Base-by-base conservation (phyloP, 2,888 invertebrate species). In the Limnephilus rhombicus region DNA sequence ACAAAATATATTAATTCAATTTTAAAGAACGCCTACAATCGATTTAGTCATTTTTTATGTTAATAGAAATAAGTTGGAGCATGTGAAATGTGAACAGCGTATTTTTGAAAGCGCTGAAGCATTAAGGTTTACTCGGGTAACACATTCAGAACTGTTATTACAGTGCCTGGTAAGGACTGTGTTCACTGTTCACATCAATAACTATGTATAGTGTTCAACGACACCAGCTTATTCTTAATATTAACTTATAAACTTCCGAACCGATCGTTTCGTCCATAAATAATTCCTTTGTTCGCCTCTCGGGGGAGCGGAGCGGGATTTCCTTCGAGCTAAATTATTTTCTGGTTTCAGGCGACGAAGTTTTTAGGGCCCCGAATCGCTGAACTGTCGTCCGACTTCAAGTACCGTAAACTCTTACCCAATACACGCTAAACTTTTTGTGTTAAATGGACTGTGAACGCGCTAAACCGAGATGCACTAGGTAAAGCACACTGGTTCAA, bases 381-480 rank as follows among this genome's bases (percentile, higher is more conserved):
- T 31, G 82, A 91, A 82, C 91, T 88, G 80, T 92, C 92, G 92
- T 92, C 90, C 83, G 91, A 92, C 53, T 91, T 88, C 53, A 82
- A 80, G 49, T 24, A 37, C 91, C 90, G 80, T 49, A 92, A 91
- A 92, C 90, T 91, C 82, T 83, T 49, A 86, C 88, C 86, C 87
- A 90, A 91, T 89, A 92, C 90, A 92, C 89, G 82, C 89, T 68
- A 81, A 91, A 93, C 89, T 92, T 92, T 87, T 45, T 85, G 85
- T 68, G 91, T 92, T 93, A 92, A 93, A 93, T 93, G 92, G 93
- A 91, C 89, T 90, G 92, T 85, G 92, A 93, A 93, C 49, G 92
- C 92, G 92, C 92, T 92, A 92, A 93, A 90, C 92, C 91, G 92
- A 90, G 91, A 92, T 93, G 93, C 93, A 93, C 91, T 80, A n/a